Conservation (phyloP, 2,113 vertebrate species). For the Ictalurus punctatus region DNA sequence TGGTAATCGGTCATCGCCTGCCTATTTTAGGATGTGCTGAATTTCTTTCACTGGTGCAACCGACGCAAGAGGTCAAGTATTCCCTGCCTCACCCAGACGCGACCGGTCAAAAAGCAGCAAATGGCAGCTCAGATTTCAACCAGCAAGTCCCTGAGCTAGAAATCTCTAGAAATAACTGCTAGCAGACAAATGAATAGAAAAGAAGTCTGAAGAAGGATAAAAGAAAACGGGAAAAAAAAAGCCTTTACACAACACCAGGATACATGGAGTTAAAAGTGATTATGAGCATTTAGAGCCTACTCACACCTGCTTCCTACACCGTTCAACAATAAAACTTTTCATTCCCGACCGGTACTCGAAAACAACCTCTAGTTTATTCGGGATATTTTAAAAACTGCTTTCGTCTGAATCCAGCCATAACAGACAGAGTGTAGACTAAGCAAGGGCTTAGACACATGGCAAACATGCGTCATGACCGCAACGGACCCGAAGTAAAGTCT, state of each 20-base stretch:
- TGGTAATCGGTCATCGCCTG: too few relatives aligned
- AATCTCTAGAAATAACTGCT: neutral
- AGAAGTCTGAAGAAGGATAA: too few relatives aligned
- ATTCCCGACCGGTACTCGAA: neutral
- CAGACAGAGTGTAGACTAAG: neutral
- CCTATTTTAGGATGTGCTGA: neutral
- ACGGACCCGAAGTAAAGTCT: conserved; percentile 5
- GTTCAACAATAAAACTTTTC: neutral
- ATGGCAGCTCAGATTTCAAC: conserved; percentile 1
- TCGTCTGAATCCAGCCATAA: conserved; percentile 13
- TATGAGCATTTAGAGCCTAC: neutral
- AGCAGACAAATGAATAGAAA: neutral
- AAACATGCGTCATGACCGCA: conserved; percentile 17
- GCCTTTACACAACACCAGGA: neutral
- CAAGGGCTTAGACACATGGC: conserved; percentile 18
- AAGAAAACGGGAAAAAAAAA: too few relatives aligned
- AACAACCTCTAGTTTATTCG: neutral
- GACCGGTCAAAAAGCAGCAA: conserved; percentile 1
- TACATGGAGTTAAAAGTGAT: neutral
- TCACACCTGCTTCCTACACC: too few relatives aligned
- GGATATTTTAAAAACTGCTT: neutral
- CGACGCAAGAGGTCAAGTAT: neutral
- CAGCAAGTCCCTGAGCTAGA: neutral
- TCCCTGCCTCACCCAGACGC: neutral
- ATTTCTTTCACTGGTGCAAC: neutral